A percentile compares a stretch with the other conserved stretches of the same genome.
phyloP scores from a whole-genome alignment of 2,797 vertebrate genomes.

The Neomorphus geoffroyi region DNA sequence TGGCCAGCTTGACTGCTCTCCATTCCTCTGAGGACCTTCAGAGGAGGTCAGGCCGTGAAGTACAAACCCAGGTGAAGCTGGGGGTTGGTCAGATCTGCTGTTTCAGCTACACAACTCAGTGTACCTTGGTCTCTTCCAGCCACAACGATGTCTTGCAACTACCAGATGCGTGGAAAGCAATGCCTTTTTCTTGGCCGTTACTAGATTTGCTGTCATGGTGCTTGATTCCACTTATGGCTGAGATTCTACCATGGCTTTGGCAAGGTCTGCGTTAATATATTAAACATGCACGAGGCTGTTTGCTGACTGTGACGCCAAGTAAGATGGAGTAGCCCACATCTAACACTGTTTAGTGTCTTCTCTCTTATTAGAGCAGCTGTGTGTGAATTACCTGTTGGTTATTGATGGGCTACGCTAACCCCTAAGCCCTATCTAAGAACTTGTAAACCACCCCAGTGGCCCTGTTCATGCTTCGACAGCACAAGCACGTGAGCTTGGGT shows the following conservation, averaged over 20 bases:
- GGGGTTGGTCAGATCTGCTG: background rate
- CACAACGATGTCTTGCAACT: background rate
- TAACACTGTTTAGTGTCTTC: background rate
- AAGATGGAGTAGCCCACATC: background rate
- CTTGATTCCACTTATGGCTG: background rate
- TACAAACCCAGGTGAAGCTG: background rate
- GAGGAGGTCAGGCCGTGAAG: background rate
- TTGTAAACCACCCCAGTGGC: background rate
- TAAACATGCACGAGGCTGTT: rapidly evolving
- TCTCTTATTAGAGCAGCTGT: background rate
- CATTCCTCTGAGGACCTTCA: background rate
- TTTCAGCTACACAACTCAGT: background rate
- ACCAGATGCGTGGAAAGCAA: background rate
- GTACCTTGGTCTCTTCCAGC: background rate
- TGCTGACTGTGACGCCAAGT: background rate
- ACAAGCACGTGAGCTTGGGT: background rate
- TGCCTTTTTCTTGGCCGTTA: background rate
- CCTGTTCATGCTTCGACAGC: background rate
- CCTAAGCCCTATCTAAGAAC: background rate
- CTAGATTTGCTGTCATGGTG: background rate
- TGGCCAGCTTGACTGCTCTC: background rate
- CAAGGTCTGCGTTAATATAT: background rate
- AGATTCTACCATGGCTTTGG: background rate
- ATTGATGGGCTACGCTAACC: background rate
- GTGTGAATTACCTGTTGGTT: background rate